Percentiles rank a stretch among this genome's conserved stretches.
phyloP scores from a whole-genome alignment of 2,113 vertebrate species.

The Rhea pennata region DNA sequence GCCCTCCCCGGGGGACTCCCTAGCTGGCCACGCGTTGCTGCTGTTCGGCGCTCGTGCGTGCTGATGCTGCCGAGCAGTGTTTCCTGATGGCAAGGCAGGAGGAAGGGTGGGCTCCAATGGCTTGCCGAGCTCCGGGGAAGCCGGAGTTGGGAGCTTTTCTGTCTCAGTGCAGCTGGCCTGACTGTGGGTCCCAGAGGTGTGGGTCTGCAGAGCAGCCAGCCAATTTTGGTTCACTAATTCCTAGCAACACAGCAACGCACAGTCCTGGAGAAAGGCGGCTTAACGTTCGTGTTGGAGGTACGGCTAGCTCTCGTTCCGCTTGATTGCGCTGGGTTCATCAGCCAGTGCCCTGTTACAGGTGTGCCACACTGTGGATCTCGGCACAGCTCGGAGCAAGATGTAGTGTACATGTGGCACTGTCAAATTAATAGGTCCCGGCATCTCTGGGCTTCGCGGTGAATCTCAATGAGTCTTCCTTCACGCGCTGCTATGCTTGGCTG shows the following conservation, averaged over 20 bases:
- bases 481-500: neutral
- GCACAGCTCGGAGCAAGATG: neutral
- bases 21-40: too few species aligned
- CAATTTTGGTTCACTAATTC: neutral
- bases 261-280: neutral
- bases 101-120: neutral
- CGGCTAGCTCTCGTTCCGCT: neutral
- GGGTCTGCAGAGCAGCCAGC: neutral
- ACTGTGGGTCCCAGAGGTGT: fast-evolving
- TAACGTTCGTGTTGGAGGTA: neutral
- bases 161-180: neutral
- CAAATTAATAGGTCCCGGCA: neutral
- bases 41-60: neutral
- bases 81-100: neutral
- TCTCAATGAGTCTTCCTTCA: neutral
- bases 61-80: neutral
- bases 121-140: neutral
- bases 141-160: neutral
- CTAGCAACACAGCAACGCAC: fast-evolving
- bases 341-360: neutral
- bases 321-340: neutral
- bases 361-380: fast-evolving
- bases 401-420: neutral
- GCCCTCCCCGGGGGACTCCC: neutral
- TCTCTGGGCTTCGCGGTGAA: neutral